phyloP scores from a whole-genome alignment of 2,113 vertebrate species.

The Clupea harengus region DNA sequence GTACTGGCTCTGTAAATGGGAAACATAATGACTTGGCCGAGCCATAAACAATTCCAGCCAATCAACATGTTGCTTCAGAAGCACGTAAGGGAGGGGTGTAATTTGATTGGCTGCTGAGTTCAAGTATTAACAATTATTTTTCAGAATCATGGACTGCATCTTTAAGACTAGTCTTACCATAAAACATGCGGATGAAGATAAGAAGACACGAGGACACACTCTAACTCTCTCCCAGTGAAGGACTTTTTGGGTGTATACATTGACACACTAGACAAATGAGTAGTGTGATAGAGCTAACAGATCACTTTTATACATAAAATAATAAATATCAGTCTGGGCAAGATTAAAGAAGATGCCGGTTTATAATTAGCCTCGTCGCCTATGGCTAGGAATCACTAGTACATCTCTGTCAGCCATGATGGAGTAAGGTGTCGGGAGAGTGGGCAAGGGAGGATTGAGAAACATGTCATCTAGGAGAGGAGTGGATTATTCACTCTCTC shows the following conservation, averaged over 20 bases:
- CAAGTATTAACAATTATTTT: no score
- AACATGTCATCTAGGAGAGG: conserved; percentile 57
- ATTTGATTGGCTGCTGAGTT: no score
- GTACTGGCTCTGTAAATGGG: no score
- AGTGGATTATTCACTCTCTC: conserved; percentile 57
- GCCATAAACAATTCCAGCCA: no score
- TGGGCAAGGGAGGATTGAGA: conserved; percentile 53
- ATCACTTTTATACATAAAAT: conserved; percentile 42
- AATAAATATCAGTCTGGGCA: conserved; percentile 58
- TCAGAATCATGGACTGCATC: no score
- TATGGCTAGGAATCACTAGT: conserved; percentile 57
- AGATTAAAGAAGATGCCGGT: conserved; percentile 66
- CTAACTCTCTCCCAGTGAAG: background rate
- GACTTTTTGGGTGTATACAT: background rate
- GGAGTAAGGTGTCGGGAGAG: conserved; percentile 55
- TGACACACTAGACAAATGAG: background rate
- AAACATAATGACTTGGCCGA: no score
- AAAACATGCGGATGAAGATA: background rate
- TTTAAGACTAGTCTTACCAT: no score
- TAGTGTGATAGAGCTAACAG: conserved; percentile 12
- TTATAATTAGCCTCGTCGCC: conserved; percentile 66
- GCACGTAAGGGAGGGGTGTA: no score
- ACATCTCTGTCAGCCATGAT: conserved; percentile 68
- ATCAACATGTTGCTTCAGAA: no score
- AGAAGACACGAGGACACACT: background rate